Percentiles rank a stretch among this genome's conserved stretches.
Evolutionary conservation across 1,140 invertebrate genomes (phyloP).

Genomic region (Nebria ingens): DNA sequence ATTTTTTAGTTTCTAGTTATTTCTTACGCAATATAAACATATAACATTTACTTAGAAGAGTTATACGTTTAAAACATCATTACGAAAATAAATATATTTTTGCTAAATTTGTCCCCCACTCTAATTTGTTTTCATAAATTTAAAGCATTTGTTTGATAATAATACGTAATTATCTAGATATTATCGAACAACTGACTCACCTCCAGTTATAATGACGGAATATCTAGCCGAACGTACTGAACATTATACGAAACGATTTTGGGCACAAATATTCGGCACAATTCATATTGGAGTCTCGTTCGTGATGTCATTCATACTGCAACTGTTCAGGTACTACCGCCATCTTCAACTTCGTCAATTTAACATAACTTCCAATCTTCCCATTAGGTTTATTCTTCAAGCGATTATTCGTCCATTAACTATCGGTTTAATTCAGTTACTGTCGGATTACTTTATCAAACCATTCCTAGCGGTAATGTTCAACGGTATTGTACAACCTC

Average conservation of each 20-base stretch:
- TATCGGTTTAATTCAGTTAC: conserved; percentile 47
- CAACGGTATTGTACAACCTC: conserved; percentile 51
- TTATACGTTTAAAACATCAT: conserved; percentile 10
- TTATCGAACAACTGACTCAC: conserved; percentile 47
- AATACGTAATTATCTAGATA: conserved; percentile 32
- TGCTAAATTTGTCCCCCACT: too few species aligned
- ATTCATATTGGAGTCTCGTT: conserved; percentile 49
- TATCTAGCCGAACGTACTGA: conserved; percentile 46
- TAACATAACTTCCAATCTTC: conserved; percentile 8
- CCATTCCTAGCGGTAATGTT: conserved; percentile 51
- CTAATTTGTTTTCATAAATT: too few species aligned
- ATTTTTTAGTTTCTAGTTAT: too few species aligned
- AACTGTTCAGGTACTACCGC: conserved; percentile 33
- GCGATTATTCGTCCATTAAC: conserved; percentile 46
- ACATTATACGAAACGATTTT: conserved; percentile 46
- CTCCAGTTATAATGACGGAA: conserved; percentile 44
- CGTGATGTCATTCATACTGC: conserved; percentile 48
- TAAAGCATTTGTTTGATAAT: background rate
- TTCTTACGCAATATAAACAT: too few species aligned
- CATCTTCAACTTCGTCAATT: background rate
- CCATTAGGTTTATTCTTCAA: conserved; percentile 42
- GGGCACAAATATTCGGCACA: conserved; percentile 54
- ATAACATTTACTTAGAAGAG: too few species aligned
- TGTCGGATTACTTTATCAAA: conserved; percentile 56
- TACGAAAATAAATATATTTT: background rate